phyloP scores from a whole-genome alignment of 2,113 vertebrate species.

The Myotis lucifugus region DNA sequence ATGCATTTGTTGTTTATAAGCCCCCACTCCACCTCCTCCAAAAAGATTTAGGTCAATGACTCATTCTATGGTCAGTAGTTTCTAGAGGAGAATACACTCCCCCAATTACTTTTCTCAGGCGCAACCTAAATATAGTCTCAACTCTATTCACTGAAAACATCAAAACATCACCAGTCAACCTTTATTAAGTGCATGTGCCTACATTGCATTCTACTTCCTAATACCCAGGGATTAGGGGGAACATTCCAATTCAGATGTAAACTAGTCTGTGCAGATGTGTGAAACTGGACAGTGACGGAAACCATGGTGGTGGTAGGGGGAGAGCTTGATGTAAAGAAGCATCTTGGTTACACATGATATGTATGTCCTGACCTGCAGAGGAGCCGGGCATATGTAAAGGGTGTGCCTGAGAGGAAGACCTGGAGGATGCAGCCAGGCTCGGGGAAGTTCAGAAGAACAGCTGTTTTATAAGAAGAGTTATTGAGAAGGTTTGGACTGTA shows the following conservation, averaged over 20 bases:
- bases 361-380: background rate
- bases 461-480: background rate
- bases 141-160: background rate
- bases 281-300: background rate
- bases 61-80: conserved; percentile 45
- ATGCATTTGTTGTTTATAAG: background rate
- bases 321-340: too few species aligned
- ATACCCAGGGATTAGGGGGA: background rate
- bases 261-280: background rate
- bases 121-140: background rate
- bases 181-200: background rate
- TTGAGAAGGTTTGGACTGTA: background rate
- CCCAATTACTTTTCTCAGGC: conserved; percentile 1
- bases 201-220: background rate
- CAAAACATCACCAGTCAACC: background rate
- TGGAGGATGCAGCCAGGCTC: background rate
- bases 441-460: background rate
- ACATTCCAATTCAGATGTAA: background rate
- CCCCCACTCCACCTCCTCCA: background rate
- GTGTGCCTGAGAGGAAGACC: background rate
- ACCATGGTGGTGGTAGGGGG: background rate
- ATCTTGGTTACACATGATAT: background rate
- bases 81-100: background rate
- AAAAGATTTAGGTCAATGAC: conserved; percentile 33
- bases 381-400: background rate